Conservation (phyloP, 1,140 invertebrate species). For the Drosophila lacteicornis region DNA sequence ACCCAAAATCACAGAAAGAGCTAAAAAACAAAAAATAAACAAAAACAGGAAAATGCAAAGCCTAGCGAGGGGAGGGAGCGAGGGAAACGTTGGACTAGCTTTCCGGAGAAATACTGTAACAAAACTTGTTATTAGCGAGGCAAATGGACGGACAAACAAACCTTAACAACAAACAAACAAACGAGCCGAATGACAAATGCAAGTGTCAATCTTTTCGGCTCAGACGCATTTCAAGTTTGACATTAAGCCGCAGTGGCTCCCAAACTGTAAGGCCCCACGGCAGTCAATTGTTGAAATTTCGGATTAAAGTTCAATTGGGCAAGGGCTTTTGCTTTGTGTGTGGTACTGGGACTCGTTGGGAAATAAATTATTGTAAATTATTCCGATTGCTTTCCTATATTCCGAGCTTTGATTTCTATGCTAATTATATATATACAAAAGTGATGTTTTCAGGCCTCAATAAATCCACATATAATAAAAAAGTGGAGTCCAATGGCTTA, state of each 20-base stretch:
- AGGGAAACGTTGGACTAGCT: conserved; percentile 1
- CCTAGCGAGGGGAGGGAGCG: neutral
- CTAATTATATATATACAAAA: neutral
- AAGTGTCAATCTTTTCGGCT: conserved; percentile 62
- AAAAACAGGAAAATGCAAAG: conserved; percentile 57
- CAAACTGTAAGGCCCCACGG: conserved; percentile 36
- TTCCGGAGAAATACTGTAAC: conserved; percentile 49
- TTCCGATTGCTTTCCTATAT: too few species aligned
- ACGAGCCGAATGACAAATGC: conserved; percentile 71
- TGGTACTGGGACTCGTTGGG: conserved; percentile 8
- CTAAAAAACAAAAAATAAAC: conserved; percentile 41
- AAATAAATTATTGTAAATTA: conserved; percentile 17
- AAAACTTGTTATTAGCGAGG: conserved; percentile 62
- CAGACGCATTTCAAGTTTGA: conserved; percentile 48
- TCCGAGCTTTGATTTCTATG: neutral
- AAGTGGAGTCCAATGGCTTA: conserved; percentile 1
- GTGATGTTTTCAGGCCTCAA: too few species aligned
- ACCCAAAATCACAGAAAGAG: conserved; percentile 49
- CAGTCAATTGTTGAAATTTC: conserved; percentile 46
- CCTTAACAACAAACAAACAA: conserved; percentile 52
- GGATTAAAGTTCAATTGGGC: conserved; percentile 51
- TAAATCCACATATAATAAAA: neutral
- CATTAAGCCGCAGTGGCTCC: conserved; percentile 61
- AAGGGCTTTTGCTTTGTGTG: conserved; percentile 34
- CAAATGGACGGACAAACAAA: conserved; percentile 73